Base-by-base conservation (phyloP, 2,888 invertebrate genomes). In the Deilephila porcellus region DNA sequence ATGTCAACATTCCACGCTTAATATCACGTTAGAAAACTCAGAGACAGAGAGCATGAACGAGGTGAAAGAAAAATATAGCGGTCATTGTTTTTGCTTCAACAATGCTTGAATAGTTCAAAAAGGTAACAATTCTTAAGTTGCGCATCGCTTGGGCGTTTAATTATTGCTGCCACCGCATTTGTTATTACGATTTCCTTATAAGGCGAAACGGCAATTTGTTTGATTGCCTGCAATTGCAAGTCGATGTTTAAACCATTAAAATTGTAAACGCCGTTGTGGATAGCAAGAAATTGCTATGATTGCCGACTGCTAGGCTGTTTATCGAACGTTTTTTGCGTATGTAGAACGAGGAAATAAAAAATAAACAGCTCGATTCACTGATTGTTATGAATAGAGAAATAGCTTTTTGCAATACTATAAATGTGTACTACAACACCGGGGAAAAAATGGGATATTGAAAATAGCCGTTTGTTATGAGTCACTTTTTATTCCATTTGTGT, bases 131-230 rank as follows among this genome's bases (percentile, higher is more conserved):
- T 85, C 82, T 83, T 73, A 77, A 80, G 92, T 90, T 86, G 81
- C 91, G 89, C 90, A 80, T 88, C 88, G 86, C 83, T 86, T 86
- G 88, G 86, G 91, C 90, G 89, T 93, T 91, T 93, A 93, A 94
- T 93, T 88, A 87, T 88, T 87, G 86, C 85, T 89, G 88, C 88
- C 91, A 89, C 87, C 82, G 82, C 84, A 81, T 83, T 88, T 87
- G 90, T 89, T 90, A 90, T 89, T 90, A 86, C 89, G 85, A 89
- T 92, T 93, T 90, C 92, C 91, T 90, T 91, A 90, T 88, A 91
- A 85, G 89, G 86, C 80, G 86, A 85, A 88, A 86, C 87, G 83
- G 90, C 89, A 92, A 93, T 93, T 93, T 91, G 88, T 92, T 90
- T 91, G 90, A 93, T 91, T 91, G 86, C 90, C 83, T 82, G 86